phyloP scores from a whole-genome alignment of 2,888 invertebrate species.

The Cryptosula pallasiana region DNA sequence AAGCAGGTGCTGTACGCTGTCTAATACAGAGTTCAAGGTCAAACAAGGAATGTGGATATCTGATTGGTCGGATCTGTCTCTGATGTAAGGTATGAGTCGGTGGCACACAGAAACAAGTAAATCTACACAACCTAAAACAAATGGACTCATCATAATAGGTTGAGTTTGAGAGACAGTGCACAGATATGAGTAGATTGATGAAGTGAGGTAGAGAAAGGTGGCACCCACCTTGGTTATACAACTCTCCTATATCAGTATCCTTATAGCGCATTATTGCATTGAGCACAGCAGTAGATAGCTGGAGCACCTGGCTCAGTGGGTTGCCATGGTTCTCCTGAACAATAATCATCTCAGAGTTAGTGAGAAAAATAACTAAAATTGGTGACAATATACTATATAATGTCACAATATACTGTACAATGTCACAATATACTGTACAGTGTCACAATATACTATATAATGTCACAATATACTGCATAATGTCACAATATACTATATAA shows the following conservation, averaged over 20 bases:
- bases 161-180: too few species aligned
- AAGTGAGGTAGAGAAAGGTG: not conserved
- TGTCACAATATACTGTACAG: too few species aligned
- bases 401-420: too few species aligned
- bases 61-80: conserved; percentile 1
- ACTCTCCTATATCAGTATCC: conserved; percentile 46
- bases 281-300: conserved; percentile 42
- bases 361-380: too few species aligned
- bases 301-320: conserved; percentile 44
- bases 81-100: conserved; percentile 1
- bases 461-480: too few species aligned
- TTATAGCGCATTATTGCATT: conserved; percentile 43
- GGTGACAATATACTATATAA: too few species aligned
- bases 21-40: conserved; percentile 40
- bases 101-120: conserved; percentile 15
- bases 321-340: conserved; percentile 50
- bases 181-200: too few species aligned
- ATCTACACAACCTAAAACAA: conserved; percentile 5
- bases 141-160: too few species aligned
- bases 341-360: too few species aligned
- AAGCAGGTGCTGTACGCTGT: conserved; percentile 44
- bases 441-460: too few species aligned
- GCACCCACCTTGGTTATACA: conserved; percentile 46
- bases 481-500: too few species aligned
- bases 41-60: conserved; percentile 5